phyloP scores from a whole-genome alignment of 2,797 vertebrate genomes.

The Bradypodion pumilum region DNA sequence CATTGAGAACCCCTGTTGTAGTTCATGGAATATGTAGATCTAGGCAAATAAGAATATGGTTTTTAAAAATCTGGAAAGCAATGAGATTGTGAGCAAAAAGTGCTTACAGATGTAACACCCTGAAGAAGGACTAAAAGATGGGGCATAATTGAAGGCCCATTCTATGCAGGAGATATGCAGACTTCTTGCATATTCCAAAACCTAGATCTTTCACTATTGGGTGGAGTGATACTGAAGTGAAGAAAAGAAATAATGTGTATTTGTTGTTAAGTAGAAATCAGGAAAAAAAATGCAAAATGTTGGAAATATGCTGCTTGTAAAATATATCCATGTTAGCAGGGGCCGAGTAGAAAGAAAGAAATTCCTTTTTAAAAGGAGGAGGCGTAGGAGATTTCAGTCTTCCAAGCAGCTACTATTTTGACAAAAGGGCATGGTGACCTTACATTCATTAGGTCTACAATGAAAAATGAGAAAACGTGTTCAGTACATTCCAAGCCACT shows the following conservation, averaged over 20 bases:
- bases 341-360: neutral
- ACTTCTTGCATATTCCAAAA: constrained; percentile 17
- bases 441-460: neutral
- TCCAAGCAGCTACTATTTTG: neutral
- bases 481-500: constrained; percentile 28
- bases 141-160: neutral
- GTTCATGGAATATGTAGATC: no score
- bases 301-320: neutral
- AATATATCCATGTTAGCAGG: neutral
- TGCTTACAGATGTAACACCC: fast-evolving
- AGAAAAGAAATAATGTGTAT: neutral
- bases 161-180: constrained; percentile 21
- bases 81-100: neutral
- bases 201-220: constrained; percentile 6
- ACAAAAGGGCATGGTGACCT: constrained; percentile 20
- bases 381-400: neutral
- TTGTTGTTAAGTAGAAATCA: neutral
- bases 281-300: neutral
- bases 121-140: neutral
- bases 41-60: neutral
- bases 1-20: no score
- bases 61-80: neutral
- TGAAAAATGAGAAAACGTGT: constrained; percentile 12
- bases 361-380: neutral
- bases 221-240: constrained; percentile 15